Evolutionary conservation across 1,140 invertebrate genomes (phyloP), one percentile per base, ranked within the genome.

Genomic region (Bombus terrestris): DNA sequence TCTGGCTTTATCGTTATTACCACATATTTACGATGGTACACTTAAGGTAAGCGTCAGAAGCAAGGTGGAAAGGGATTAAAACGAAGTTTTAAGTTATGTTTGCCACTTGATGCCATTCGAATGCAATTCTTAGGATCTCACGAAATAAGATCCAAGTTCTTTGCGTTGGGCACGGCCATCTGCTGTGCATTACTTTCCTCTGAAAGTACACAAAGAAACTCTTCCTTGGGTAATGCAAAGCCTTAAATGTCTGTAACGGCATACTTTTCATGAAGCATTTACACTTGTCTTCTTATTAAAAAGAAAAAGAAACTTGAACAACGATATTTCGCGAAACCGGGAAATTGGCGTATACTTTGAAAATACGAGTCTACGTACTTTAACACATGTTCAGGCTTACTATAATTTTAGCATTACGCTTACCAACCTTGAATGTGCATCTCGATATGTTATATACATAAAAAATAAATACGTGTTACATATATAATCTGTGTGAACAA

Each of bases 81-180:
- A 43, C 47, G 28, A 83, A 53, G 57, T 86, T 88, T 78, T 74
- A 83, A 86, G 53, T 89, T 80, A 83, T 77, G 79, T 86, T 83
- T 74, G 76, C 59, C 47, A 80, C 64, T 90, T 69, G 87, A 86
- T 86, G 59, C 74, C 59, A 76, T 80, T 79, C 74, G 68, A 87
- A 78, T 32, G 69, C 76, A 84, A 89, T 89, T 89, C 85, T 82
- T 81, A 81, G 77, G 88, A 89, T 87, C 85, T 81, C 77, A 81
- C 68, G 85, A 87, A 90, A 89, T 80, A 84, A 90, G 85, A 90
- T 90, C 82, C 86, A 76, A 83, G 62, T 87, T 89, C 88, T 78
- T 90, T 79, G 76, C 78, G 79, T 69, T 83, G 85, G 64, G 43
- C 85, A 85, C 69, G 79, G 73, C 81, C 85, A 89, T 89, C 81